Conservation (phyloP, 2,888 invertebrate genomes). For the Melanostoma mellinum region DNA sequence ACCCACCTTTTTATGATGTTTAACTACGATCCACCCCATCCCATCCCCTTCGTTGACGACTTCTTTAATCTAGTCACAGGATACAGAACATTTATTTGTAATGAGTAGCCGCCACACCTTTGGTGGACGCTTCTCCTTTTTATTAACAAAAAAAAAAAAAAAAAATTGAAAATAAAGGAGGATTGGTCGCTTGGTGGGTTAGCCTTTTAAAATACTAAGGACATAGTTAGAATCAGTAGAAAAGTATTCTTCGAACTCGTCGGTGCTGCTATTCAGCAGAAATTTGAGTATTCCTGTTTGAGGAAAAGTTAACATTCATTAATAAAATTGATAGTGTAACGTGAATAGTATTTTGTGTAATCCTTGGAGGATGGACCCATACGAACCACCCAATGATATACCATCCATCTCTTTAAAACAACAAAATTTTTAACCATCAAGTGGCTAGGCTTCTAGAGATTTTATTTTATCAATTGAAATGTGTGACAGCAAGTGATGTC, state of each 20-base stretch:
- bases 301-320: background rate
- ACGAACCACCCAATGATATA: no score
- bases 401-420: no score
- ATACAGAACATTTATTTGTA: constrained; percentile 47
- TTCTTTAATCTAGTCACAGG: constrained; percentile 55
- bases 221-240: constrained; percentile 48
- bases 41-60: constrained; percentile 47
- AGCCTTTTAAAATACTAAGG: constrained; percentile 45
- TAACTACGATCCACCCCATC: constrained; percentile 16
- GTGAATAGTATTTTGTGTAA: no score
- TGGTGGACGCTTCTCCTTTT: constrained; percentile 43
- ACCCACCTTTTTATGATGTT: no score
- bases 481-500: no score
- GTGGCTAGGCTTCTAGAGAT: no score
- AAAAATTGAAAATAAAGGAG: constrained; percentile 10
- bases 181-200: constrained; percentile 44
- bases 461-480: no score
- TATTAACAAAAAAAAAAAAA: constrained; percentile 1
- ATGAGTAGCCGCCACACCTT: constrained; percentile 61
- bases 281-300: constrained; percentile 15
- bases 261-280: constrained; percentile 33
- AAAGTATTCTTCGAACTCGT: constrained; percentile 29
- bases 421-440: no score
- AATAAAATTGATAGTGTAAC: background rate
- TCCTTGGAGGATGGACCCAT: no score